These are phyloP conservation scores for Clepsis dumicolana DNA, from an alignment of 2,888 invertebrate species.

Conservation along the genomic window DNA sequence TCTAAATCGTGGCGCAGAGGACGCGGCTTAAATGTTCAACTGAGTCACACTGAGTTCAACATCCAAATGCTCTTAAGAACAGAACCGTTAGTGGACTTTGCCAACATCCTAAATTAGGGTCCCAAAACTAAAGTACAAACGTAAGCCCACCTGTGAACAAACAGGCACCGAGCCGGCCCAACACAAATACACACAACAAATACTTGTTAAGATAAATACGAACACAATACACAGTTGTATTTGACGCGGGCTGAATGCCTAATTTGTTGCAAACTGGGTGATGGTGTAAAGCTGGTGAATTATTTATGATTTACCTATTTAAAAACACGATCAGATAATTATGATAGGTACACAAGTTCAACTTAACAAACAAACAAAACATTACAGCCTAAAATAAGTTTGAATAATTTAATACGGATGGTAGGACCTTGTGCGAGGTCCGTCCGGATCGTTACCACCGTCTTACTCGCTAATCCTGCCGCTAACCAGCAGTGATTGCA, in stretches of 20 bases:
- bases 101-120: constrained; percentile 1
- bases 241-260: not conserved
- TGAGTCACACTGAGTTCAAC: no score
- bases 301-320: no score
- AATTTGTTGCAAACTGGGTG: not conserved
- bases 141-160: constrained; percentile 18
- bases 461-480: no score
- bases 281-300: not conserved
- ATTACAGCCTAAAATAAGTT: no score
- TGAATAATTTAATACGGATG: no score
- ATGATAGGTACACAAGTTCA: not conserved
- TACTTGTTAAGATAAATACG: constrained; percentile 19
- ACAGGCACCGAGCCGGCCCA: constrained; percentile 3
- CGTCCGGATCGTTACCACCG: no score
- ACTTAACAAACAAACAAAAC: no score
- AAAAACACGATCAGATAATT: no score
- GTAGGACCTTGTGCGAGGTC: no score
- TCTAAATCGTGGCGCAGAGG: no score
- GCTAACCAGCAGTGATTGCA: no score
- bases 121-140: constrained; percentile 15
- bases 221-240: constrained; percentile 4
- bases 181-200: constrained; percentile 16
- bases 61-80: not conserved
- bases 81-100: not conserved
- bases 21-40: no score